Percentiles rank a stretch among this genome's conserved stretches.
phyloP scores from a whole-genome alignment of 2,797 vertebrate genomes.

The Momotus momota region DNA sequence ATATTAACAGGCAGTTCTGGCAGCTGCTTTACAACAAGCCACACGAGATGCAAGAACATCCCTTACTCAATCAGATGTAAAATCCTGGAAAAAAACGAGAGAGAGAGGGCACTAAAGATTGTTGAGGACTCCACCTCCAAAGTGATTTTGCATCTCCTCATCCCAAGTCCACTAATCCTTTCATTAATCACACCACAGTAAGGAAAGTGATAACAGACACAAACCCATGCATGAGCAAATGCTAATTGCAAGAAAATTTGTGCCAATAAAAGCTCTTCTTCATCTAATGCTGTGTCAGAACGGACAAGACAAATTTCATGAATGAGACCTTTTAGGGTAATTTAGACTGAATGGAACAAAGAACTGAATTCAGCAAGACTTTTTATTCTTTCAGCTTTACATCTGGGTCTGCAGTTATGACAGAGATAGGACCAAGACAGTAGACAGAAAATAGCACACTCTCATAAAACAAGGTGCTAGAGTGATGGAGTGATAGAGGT shows the following conservation, averaged over 20 bases:
- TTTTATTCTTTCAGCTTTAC: neutral
- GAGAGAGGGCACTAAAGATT: neutral
- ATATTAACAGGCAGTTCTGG: neutral
- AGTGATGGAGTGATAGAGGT: neutral
- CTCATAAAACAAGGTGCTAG: neutral
- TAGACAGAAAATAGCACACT: neutral
- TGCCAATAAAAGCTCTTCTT: neutral
- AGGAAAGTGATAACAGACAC: neutral
- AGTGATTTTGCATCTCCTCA: neutral
- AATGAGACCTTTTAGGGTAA: neutral
- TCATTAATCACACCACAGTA: neutral
- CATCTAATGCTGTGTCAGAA: neutral
- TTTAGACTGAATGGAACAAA: neutral
- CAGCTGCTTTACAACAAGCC: neutral
- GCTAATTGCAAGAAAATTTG: neutral
- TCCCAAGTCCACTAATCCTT: neutral
- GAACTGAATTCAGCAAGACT: neutral
- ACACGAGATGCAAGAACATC: neutral
- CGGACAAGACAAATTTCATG: neutral
- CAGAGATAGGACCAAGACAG: neutral
- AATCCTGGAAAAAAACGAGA: neutral
- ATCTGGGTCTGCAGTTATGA: neutral
- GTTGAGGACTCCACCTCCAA: neutral
- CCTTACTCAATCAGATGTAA: neutral
- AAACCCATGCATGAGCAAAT: neutral